Percentiles rank a stretch among this genome's conserved stretches.
Conservation (phyloP, 2,113 vertebrate genomes). For the Ctenodactylus gundi region DNA sequence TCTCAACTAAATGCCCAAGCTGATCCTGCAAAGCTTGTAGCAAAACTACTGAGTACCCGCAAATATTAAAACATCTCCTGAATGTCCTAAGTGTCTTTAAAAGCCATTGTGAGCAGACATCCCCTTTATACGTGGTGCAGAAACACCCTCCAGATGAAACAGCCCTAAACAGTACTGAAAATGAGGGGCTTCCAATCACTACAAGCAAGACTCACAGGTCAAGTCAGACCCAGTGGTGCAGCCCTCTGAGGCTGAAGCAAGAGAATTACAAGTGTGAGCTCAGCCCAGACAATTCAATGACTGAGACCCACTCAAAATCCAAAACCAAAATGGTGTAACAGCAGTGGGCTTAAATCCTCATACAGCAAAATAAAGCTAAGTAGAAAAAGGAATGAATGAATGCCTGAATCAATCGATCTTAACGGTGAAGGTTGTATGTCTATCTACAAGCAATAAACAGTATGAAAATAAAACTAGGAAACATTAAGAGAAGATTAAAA, state of each 20-base stretch:
- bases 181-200: accelerated
- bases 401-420: too few species aligned
- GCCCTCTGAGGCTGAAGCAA: too few species aligned
- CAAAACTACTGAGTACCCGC: accelerated
- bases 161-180: accelerated
- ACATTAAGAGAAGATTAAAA: neutral
- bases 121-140: accelerated
- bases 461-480: neutral
- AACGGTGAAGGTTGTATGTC: neutral
- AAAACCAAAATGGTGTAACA: too few species aligned
- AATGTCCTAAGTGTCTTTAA: neutral
- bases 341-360: neutral
- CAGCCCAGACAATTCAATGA: too few species aligned
- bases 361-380: neutral
- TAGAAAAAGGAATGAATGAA: neutral
- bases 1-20: accelerated
- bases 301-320: too few species aligned
- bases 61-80: neutral
- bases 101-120: neutral
- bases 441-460: neutral
- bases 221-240: too few species aligned
- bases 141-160: neutral
- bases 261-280: too few species aligned
- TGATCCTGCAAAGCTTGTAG: accelerated
- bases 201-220: neutral